phyloP scores from a whole-genome alignment of 2,888 invertebrate species.

The Drosophila paracracens region DNA sequence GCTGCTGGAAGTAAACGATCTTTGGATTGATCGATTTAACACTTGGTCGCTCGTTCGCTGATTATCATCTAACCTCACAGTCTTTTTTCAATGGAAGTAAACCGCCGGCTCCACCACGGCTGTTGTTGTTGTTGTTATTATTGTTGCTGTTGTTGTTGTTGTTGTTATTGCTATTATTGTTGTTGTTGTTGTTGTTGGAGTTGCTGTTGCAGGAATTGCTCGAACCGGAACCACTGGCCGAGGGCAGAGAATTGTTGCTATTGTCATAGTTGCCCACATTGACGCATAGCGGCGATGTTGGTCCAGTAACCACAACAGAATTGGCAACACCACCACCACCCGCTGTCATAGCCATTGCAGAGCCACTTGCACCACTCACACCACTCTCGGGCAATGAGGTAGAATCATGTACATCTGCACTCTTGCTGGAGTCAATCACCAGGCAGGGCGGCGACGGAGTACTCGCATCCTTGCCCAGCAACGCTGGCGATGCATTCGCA shows the following conservation, averaged over 20 bases:
- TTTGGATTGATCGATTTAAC: conserved; percentile 25
- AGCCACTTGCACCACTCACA: conserved; percentile 25
- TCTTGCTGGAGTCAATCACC: conserved; percentile 80
- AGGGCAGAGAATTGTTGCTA: conserved; percentile 73
- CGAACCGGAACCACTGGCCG: conserved; percentile 61
- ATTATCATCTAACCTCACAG: conserved; percentile 95
- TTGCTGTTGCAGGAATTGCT: conserved; percentile 73
- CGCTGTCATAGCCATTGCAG: conserved; percentile 9
- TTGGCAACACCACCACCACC: conserved; percentile 27
- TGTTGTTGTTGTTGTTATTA: conserved; percentile 56
- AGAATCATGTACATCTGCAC: conserved; percentile 77
- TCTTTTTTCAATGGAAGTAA: conserved; percentile 90
- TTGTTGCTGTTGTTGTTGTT: conserved; percentile 57
- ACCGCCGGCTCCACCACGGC: conserved; percentile 68
- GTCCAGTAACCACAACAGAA: conserved; percentile 34
- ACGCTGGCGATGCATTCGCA: conserved; percentile 67
- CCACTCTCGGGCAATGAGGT: conserved; percentile 75
- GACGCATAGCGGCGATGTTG: conserved; percentile 64
- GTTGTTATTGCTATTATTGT: conserved; percentile 48
- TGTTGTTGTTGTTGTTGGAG: conserved; percentile 57
- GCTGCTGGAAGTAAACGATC: conserved; percentile 53
- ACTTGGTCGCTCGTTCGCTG: conserved; percentile 43
- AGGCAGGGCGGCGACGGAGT: conserved; percentile 80
- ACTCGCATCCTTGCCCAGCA: conserved; percentile 73
- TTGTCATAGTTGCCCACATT: conserved; percentile 71